Base-by-base conservation (phyloP, 2,113 vertebrate species). In the Brachionichthys hirsutus region DNA sequence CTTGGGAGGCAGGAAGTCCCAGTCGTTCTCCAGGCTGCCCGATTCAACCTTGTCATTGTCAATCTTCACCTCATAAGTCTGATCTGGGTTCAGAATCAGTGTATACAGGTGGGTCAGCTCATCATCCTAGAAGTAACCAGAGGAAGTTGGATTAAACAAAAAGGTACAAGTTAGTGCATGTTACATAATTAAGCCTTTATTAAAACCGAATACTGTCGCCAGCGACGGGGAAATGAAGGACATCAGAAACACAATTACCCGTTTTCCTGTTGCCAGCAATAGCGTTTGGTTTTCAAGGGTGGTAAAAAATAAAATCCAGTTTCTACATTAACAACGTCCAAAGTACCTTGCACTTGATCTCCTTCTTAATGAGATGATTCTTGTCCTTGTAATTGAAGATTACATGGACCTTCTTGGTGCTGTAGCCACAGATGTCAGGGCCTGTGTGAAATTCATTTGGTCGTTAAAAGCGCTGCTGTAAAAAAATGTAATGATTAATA, bases 401-500 rank as follows among this genome's bases (percentile, higher is more conserved):
- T 17, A 95, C 92, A 0, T 96, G 94, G 54, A 96, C 93, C 84
- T 94, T 95, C 85, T 92, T 95, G 57, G 93, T 92, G 75, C 93
- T 94, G 73, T 93, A 95, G 73, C 94, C 94, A 76, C 94, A 97
- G 61, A 97, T 95, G 73, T 96, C 94, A 2, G 94, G 94, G 30
- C 95, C 94, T 97, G 80, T 2, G 6, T 9, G 13, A 67, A 2
- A 54, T 9, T 6, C 22, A 64, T 34, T 1, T 0, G 8, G 66
- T 62, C 8, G 64, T 0, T 36, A n/a, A 0, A 51, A 40, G 41
- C 1, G 1, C 9, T 20, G 22, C 10, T 42, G 1, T 13, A 53
- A 50, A 53, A 50, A 0, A 4, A 48, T 20, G 36, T 1, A 15
- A 38, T 22, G 4, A 18, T 9, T 9, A 49, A 5, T 20, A 3